These are phyloP conservation scores for Synanthedon vespiformis DNA, from an alignment of 2,888 invertebrate genomes.

Conservation along the genomic window DNA sequence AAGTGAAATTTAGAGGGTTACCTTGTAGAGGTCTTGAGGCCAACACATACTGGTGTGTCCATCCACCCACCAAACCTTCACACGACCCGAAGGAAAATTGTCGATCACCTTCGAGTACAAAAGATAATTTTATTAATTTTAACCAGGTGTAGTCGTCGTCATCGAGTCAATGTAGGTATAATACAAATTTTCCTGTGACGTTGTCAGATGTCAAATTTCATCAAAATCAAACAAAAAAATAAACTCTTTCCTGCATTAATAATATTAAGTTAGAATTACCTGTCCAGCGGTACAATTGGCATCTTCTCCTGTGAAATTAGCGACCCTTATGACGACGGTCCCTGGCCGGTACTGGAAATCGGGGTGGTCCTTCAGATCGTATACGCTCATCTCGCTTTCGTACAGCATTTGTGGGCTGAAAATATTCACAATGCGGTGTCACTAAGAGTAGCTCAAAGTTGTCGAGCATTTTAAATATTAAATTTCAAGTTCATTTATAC, in stretches of 20 bases:
- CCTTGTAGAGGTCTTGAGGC: conserved; percentile 91
- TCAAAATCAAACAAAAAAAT: too few relatives aligned
- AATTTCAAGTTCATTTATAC: too few relatives aligned
- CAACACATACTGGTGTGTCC: conserved; percentile 88
- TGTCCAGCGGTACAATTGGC: conserved; percentile 86
- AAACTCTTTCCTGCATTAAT: background rate
- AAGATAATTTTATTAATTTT: background rate
- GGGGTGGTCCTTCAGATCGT: conserved; percentile 94
- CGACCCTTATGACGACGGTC: conserved; percentile 88
- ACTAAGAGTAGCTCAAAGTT: too few relatives aligned
- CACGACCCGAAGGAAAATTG: conserved; percentile 86
- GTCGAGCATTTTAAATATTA: too few relatives aligned
- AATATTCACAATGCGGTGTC: too few relatives aligned
- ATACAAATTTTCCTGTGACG: too few relatives aligned
- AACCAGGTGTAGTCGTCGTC: too few relatives aligned
- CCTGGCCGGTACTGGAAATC: conserved; percentile 95
- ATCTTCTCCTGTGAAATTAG: conserved; percentile 81
- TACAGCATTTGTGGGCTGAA: conserved; percentile 76
- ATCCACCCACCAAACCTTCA: conserved; percentile 94
- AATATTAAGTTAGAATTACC: conserved; percentile 51
- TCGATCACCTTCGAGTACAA: conserved; percentile 74
- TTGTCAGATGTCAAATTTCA: too few relatives aligned
- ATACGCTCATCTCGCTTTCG: conserved; percentile 90
- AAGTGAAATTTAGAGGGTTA: conserved; percentile 13
- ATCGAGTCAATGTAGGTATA: too few relatives aligned